Percentiles rank a stretch among this genome's conserved stretches.
Evolutionary conservation across 2,797 vertebrate genomes (phyloP).

Genomic region (Echiichthys vipera): DNA sequence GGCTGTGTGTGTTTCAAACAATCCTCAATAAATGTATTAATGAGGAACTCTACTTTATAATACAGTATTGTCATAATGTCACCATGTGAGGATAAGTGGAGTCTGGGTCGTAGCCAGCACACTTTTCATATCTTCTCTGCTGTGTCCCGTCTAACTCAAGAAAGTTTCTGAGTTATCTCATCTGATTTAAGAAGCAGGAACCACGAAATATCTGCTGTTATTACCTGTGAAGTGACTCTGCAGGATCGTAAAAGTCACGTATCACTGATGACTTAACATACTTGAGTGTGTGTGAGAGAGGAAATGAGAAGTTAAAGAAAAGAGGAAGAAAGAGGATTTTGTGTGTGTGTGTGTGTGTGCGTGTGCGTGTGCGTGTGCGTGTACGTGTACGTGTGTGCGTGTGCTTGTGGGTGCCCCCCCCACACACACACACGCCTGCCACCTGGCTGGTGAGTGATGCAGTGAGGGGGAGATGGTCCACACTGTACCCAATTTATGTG

Average conservation of each 20-base stretch:
- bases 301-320: background rate
- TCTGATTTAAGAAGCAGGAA: background rate
- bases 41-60: background rate
- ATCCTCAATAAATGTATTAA: background rate
- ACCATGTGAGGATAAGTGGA: background rate
- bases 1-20: background rate
- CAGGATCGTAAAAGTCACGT: background rate
- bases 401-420: conserved; percentile 5
- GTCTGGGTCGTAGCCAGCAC: too few species aligned
- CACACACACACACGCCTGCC: conserved; percentile 27
- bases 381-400: conserved; percentile 25
- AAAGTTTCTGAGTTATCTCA: too few species aligned
- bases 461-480: conserved; percentile 11
- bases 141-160: background rate
- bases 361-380: conserved; percentile 6
- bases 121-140: background rate
- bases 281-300: too few species aligned
- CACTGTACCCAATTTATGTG: conserved; percentile 65
- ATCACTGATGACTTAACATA: background rate
- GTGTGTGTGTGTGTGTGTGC: background rate
- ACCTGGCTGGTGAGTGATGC: conserved; percentile 53
- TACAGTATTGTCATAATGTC: background rate
- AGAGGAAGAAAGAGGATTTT: background rate
- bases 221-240: background rate
- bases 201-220: background rate